Evolutionary conservation across 2,888 invertebrate genomes (phyloP), one percentile per base, ranked within the genome.

Genomic region (Aelia acuminata): DNA sequence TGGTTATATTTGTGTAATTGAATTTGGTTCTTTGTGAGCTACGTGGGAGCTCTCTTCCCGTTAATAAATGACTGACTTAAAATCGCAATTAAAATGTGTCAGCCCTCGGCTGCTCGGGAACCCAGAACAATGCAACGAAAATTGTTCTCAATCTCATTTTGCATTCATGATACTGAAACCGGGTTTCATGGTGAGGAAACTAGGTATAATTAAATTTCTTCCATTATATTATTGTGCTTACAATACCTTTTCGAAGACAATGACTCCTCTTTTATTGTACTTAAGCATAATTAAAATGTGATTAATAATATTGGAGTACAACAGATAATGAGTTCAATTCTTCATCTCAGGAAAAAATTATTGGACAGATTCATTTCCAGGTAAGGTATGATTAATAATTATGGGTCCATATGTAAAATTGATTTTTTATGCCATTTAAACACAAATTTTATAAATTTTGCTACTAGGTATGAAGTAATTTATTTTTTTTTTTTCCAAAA

Each of bases 21-120:
- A 70, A 70, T 70, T 70, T 70, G 35, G 18, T 70, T 70, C 63
- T 70, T 70, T 70, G 63, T 70, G 35, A 26, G 63, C 53, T n/a
- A n/a, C n/a, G 1, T 2, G n/a, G n/a, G n/a, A 10, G 8, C 8
- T 20, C 63, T 20, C 63, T 70, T 70, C 31, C 20, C 63, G 63
- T 18, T 35, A 31, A 70, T 70, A 70, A 70, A 70, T 70, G 63
- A 31, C 63, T 35, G 63, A 70, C 63, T 70, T 70, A 70, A 70
- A 70, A 70, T 70, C 35, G 35, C 63, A 70, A 70, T 70, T 70
- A 70, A 70, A 70, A 70, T 70, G 18, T 70, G 63, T 70, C 63
- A 35, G 18, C 31, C 7, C 5, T 35, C 35, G 5, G 26, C 35
- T 15, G 18, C 5, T 10, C 35, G 31, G 18, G 15, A n/a, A n/a